Base-by-base conservation (phyloP, 2,888 invertebrate genomes). In the Tetrapedia diversipes region DNA sequence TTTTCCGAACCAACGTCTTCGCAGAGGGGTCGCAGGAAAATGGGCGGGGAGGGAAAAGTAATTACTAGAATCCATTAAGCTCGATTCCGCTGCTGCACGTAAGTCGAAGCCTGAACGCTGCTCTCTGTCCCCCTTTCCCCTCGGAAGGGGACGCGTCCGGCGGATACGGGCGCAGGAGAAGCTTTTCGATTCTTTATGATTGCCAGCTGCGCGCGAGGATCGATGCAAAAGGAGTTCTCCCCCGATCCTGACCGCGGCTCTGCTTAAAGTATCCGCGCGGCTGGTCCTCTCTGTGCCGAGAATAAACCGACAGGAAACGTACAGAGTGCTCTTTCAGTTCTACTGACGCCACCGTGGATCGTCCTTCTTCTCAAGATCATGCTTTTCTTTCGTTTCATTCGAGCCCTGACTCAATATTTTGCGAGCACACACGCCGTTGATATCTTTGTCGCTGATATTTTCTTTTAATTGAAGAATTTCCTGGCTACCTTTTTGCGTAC, bases 301-400 rank as follows among this genome's bases (percentile, higher is more conserved):
- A 77, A 71, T 65, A 64, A 67, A 70, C 77, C 77, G 76, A 78
- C 78, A 72, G 82, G 80, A 84, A 84, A 79, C 71, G 80, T 71
- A 71, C 71, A 39, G 61, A 81, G 82, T 82, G 82, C 77, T n/a
- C n/a, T 84, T 79, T 72, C 67, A 57, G 73, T 80, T 78, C 77
- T 64, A 76, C 74, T 72, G 69, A 69, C 69, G 80, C n/a, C n/a
- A 75, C 45, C 49, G 29, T 4, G 14, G n/a, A 34, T n/a, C n/a
- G n/a, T n/a, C n/a, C n/a, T n/a, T n/a, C 56, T 65, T 61, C 45
- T 60, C 47, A 54, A 32, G 60, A 68, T 63, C 53, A 53, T 56
- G 53, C 70, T 64, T 72, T 68, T 75, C 72, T 57, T 65, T 78
- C 69, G 60, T 56, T 74, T 66, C 63, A 4, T n/a, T n/a, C 34